Base-by-base conservation (phyloP, 2,888 invertebrate species). In the Bembecia ichneumoniformis region DNA sequence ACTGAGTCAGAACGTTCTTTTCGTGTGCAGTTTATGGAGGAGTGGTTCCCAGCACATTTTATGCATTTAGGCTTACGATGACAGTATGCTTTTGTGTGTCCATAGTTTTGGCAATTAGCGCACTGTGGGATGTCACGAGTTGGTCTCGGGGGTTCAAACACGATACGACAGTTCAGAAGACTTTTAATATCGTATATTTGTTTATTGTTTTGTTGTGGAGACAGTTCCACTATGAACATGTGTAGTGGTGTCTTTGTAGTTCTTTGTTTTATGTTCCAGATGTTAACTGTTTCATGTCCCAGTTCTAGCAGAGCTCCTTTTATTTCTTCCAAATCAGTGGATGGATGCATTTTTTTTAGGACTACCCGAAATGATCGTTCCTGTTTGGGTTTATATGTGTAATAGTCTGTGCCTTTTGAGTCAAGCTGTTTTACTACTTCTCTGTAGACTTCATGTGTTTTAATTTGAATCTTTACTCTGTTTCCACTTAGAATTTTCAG, bases 31-130 rank as follows among this genome's bases (percentile, higher is more conserved):
- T 56, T 11, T 7, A 1, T 2, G 58, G n/a, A 47, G 0, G 2
- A 4, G 43, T 60, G 58, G 10, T 16, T 3, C 5, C 52, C 58
- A 3, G 59, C 58, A 28, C 60, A 61, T 50, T 61, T 61, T 0
- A 63, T 48, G 17, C 60, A 62, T 49, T 48, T 55, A 2, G 60
- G 56, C 3, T 53, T 34, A n/a, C 56, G 46, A 3, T 43, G 47
- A 35, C 61, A 61, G n/a, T 48, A 63, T 1, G 16, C 53, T 52
- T 57, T 36, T 0, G 61, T 64, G 46, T 64, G 60, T 0, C 57
- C 58, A 46, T 60, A 61, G 15, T 59, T 49, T 49, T 56, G 58
- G 11, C 62, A 63, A 9, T 59, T 60, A 0, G 52, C 10, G 43
- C 59, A 60, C 40, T 62, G 58, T 1, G 58, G 58, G 7, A 58